Conservation (phyloP, 2,888 invertebrate species). For the Luperina testacea region DNA sequence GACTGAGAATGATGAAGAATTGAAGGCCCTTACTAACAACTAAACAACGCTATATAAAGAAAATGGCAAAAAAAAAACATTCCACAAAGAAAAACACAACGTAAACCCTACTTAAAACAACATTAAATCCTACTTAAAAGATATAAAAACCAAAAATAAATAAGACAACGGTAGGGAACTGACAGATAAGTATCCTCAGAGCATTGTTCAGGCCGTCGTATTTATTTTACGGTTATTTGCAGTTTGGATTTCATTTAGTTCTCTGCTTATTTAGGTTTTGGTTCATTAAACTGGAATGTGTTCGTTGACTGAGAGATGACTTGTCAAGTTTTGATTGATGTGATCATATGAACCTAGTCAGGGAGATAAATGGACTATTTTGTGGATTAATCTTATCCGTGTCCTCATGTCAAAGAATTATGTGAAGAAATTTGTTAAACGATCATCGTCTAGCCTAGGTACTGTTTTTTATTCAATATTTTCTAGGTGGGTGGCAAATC, state of each 20-base stretch:
- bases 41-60: background rate
- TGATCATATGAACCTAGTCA: background rate
- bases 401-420: background rate
- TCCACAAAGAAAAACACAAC: background rate
- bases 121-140: slow-evolving; percentile 22
- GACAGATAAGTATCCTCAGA: slow-evolving; percentile 35
- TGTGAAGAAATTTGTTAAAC: too few species aligned
- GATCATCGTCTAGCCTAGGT: too few species aligned
- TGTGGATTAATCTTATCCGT: background rate
- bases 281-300: slow-evolving; percentile 67
- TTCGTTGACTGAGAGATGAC: slow-evolving; percentile 39
- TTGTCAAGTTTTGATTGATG: background rate
- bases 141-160: slow-evolving; percentile 40
- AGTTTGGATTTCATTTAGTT: slow-evolving; percentile 78
- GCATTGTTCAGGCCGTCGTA: slow-evolving; percentile 44
- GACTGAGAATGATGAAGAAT: background rate
- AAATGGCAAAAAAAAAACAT: background rate
- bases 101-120: slow-evolving; percentile 24
- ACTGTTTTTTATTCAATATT: too few species aligned
- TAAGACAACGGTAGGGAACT: slow-evolving; percentile 12
- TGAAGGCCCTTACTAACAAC: background rate
- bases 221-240: slow-evolving; percentile 71
- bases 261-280: slow-evolving; percentile 79
- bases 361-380: too few species aligned
- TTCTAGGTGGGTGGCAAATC: background rate